Base-by-base conservation (phyloP, 2,888 invertebrate genomes). In the Orthosia cruda region DNA sequence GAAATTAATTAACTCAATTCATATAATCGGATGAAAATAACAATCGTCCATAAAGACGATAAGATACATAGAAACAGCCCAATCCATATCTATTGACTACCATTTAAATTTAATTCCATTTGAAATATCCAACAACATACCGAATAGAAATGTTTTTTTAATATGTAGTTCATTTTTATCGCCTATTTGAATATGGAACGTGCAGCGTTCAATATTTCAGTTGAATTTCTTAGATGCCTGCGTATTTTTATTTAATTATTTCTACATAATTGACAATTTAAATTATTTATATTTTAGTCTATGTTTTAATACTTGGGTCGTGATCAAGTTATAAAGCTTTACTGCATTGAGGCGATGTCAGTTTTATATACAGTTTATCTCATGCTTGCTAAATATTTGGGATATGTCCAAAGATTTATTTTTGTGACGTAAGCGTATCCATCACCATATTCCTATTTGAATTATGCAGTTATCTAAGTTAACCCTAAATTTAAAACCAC, bases 171-270 rank as follows among this genome's bases (percentile, higher is more conserved):
- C 0, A 7, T 47, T 71, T 77, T 59, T 49, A 67, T 68, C 3
- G 12, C n/a, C 23, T 9, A 52, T 54, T 54, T 23, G 47, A 54
- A 54, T 74, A 66, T 13, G 47, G 47, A 61, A 4, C 15, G 58
- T 13, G n/a, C 45, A 32, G 57, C 47, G 9, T 32, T 77, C 47
- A 76, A 59, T 47, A 64, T 77, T 75, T 66, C 47, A 77, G 47
- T 77, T 4, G 45, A n/a, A 76, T 76, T 74, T 58, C 26, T 32
- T 45, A 15, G 12, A 61, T 57, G 13, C 40, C 3, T 49, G n/a
- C 4, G 13, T 23, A 47, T 58, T 4, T 58, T 52, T 15, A 77
- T 76, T 74, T 7, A 45, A 52, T 32, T 54, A 77, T 47, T 65
- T 52, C 32, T 74, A 13, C 20, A 9, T 40, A 59, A 47, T 47